Base-by-base conservation (phyloP, 37 sponge, comb jelly and placozoan species). In the Dysidea cf. avara region DNA sequence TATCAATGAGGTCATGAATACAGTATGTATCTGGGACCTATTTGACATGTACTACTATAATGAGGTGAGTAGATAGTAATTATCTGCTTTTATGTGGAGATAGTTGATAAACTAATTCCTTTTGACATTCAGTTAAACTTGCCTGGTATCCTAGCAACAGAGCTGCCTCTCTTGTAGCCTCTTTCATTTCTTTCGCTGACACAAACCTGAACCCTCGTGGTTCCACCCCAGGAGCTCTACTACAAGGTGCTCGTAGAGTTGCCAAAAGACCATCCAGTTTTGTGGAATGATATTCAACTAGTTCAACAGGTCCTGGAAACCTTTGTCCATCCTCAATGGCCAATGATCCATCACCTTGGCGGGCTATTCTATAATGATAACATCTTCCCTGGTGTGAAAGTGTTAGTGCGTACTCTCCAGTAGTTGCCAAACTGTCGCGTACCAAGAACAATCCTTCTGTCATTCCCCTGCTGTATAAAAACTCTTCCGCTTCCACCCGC, bases 401-500 rank as follows among this genome's bases (percentile, higher is more conserved):
- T 16, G 95, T 90, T n/a, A 94, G 81, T 0, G 83, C 90, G 52
- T 81, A 94, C 48, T 94, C 95, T 12, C 91, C 95, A 14, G 91
- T 83, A n/a, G 39, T 83, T 0, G 81, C 74, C 37, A 89, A 40
- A 36, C 87, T 94, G 68, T 94, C 95, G 34, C 95, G 71, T 1
- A 94, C 72, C 28, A 94, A 83, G 47, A 61, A 94, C 28, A 21
- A 56, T n/a, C 95, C 95, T 1, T 86, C 80, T 1, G 39, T 34
- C 14, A 13, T 11, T n/a, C 85, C 86, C 21, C 13, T 1, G n/a
- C 28, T 54, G 16, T 86, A 76, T 22, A 94, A 70, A 54, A 94
- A 61, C 65, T 60, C 67, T 50, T 94, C 95, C 24, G 95, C 87
- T 11, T 94, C 95, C 20, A 40, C 46, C 3, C 95, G 71, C 7